Percentiles rank a stretch among this genome's conserved stretches.
phyloP scores from a whole-genome alignment of 1,140 invertebrate species.

The Anthonomus grandis region DNA sequence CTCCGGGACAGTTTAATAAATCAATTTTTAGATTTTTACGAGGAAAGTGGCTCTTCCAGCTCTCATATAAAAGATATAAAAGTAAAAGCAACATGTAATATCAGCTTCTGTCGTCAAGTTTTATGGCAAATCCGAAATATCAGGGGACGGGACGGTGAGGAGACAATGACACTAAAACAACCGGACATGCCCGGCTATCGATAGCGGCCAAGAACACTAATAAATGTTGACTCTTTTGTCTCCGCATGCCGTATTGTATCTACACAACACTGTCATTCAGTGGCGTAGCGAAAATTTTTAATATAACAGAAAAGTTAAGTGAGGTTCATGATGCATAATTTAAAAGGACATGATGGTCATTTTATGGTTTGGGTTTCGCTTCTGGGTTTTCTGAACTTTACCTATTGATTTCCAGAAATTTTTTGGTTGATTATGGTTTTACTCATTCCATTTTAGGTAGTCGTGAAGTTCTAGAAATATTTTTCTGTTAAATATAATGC shows the following conservation, averaged over 20 bases:
- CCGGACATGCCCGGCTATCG: conserved; percentile 25
- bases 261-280: conserved; percentile 2
- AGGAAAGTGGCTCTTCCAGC: conserved; percentile 3
- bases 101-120: conserved; percentile 25
- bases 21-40: conserved; percentile 17
- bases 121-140: conserved; percentile 25
- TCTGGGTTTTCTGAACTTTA: too few relatives aligned
- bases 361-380: too few relatives aligned
- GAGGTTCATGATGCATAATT: too few relatives aligned
- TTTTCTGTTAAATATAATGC: too few relatives aligned
- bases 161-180: conserved; percentile 29
- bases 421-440: too few relatives aligned
- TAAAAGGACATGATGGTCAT: too few relatives aligned
- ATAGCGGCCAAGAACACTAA: conserved; percentile 24
- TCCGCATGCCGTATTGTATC: conserved; percentile 14
- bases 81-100: conserved; percentile 28
- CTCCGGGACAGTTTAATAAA: conserved; percentile 9
- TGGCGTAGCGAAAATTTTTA: too few relatives aligned
- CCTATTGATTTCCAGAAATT: too few relatives aligned
- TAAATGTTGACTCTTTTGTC: conserved; percentile 28
- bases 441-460: too few relatives aligned
- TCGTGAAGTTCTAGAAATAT: too few relatives aligned
- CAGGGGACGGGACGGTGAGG: conserved; percentile 14
- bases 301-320: too few relatives aligned
- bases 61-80: conserved; percentile 23